Base-by-base conservation (phyloP, 1,140 invertebrate genomes). In the Pogonomyrmex barbatus region DNA sequence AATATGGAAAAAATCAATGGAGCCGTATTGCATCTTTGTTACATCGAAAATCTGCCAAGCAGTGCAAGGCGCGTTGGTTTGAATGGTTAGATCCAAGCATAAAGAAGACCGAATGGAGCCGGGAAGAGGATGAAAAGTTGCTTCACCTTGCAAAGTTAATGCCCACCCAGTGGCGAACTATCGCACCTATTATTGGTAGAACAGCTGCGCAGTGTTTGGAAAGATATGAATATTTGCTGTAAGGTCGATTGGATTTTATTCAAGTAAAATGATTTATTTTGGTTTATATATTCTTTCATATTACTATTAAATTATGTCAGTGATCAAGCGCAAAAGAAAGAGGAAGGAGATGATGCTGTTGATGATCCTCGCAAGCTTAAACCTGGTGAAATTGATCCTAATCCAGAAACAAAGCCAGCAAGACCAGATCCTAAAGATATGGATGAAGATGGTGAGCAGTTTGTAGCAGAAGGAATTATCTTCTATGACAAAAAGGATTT, bases 1-100 rank as follows among this genome's bases (percentile, higher is more conserved):
- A 99, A 98, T 99, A 99, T 98, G 99, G 99, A 71, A 99, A 99
- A 97, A 99, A 99, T 94, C 99, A 99, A 93, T 99, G 99, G 99
- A 99, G 98, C 82, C 97, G 99, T 92, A 99, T 99, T 95, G 99
- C 99, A 42, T 99, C 99, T 0, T 93, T 99, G 47, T 95, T 99
- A 4, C 99, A 99, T 94, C 96, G 99, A 90, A 99, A 99, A 95
- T 99, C 99, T 3, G 99, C 99, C 0, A 99, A 99, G 95, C 99
- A 99, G 93, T 99, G 99, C 94, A 99, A 99, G 95, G 99, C 99
- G 12, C 96, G 99, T 92, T 99, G 99, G 99, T 99, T 98, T 95
- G 99, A 99, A 93, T 99, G 99, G 99, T 94, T 99, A 63, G 99
- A 99, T 96, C 99, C 99, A 0, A 99, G 99, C 93, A 99, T 99